These are phyloP conservation scores for Trichonephila inaurata DNA, from an alignment of 1,140 invertebrate genomes.

Conservation along the genomic window DNA sequence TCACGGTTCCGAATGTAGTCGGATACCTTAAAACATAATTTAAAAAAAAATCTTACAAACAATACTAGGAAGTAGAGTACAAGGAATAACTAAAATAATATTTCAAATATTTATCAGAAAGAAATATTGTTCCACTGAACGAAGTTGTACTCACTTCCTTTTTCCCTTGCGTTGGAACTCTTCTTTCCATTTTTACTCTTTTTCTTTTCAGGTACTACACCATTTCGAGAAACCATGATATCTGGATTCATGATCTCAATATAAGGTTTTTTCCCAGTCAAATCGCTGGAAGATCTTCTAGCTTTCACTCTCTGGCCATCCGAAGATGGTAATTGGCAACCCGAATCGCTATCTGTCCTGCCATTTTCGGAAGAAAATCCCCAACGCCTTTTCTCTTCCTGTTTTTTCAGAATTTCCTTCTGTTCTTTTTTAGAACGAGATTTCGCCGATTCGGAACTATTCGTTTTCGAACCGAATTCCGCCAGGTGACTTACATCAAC, in stretches of 20 bases:
- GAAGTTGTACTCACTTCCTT: conserved; percentile 59
- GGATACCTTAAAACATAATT: too few relatives aligned
- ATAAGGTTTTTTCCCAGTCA: conserved; percentile 22
- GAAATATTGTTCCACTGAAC: too few relatives aligned
- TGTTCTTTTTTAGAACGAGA: conserved; percentile 12
- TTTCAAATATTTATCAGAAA: too few relatives aligned
- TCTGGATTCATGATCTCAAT: not conserved
- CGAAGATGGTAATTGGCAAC: conserved; percentile 24
- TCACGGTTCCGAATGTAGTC: too few relatives aligned
- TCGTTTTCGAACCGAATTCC: conserved; percentile 10
- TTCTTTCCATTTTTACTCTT: conserved; percentile 58
- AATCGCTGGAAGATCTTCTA: conserved; percentile 64
- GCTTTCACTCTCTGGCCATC: conserved; percentile 44
- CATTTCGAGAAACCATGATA: not conserved
- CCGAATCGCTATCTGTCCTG: conserved; percentile 60
- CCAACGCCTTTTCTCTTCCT: conserved; percentile 47
- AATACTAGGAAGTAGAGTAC: too few relatives aligned
- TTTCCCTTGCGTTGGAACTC: conserved; percentile 23
- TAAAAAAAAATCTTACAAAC: too few relatives aligned
- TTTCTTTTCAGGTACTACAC: conserved; percentile 41
- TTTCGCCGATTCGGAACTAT: not conserved
- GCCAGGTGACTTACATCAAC: conserved; percentile 72
- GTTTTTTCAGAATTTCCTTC: conserved; percentile 18
- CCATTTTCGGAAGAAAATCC: conserved; percentile 46
- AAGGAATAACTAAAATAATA: too few relatives aligned